These are phyloP conservation scores for Mohoua ochrocephala DNA, from an alignment of 2,113 vertebrate species.

Conservation along the genomic window DNA sequence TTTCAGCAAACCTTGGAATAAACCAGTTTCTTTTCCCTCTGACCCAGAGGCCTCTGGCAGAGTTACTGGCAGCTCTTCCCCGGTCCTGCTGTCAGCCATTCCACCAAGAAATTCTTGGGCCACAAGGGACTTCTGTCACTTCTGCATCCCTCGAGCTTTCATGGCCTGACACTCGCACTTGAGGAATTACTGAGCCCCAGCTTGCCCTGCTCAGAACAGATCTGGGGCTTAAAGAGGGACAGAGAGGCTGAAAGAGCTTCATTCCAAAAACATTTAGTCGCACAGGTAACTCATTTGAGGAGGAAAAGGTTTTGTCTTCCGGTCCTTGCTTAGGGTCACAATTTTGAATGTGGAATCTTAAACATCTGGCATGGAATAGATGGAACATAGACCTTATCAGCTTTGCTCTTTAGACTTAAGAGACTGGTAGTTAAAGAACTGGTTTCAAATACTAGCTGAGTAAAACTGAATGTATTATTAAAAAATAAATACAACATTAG, in stretches of 20 bases:
- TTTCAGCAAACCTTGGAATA: slow-evolving; percentile 9
- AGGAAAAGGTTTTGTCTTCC: neutral
- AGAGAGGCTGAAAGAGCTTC: neutral
- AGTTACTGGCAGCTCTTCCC: neutral
- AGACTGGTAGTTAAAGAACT: neutral
- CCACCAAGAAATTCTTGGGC: neutral
- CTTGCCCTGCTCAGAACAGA: neutral
- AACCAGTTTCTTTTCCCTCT: neutral
- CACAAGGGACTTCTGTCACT: slow-evolving; percentile 2
- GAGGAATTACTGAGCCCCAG: neutral
- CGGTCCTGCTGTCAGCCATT: neutral
- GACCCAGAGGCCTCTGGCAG: slow-evolving; percentile 12
- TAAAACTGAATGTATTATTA: neutral
- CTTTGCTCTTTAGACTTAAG: neutral
- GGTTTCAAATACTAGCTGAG: neutral
- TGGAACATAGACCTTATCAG: neutral
- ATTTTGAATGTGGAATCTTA: neutral
- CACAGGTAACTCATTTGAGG: neutral
- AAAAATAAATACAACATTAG: neutral
- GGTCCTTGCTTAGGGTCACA: neutral
- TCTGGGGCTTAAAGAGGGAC: neutral
- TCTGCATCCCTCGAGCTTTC: neutral
- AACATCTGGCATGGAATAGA: neutral
- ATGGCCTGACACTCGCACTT: rapidly evolving
- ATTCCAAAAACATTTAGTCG: neutral